Conservation (phyloP, 2,113 vertebrate species). For the Saguinus midas region DNA sequence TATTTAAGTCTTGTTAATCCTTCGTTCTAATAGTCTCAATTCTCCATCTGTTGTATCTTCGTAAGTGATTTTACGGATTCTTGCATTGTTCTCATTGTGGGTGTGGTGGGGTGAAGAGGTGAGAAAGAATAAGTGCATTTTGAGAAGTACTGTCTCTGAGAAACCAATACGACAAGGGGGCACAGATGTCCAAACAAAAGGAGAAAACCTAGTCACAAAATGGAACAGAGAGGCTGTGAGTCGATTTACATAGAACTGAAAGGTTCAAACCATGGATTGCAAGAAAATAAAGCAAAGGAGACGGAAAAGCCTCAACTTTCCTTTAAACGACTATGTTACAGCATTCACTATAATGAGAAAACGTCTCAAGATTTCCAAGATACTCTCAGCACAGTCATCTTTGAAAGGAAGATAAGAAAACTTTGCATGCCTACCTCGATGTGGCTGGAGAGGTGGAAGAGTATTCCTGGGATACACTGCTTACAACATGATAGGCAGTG, state of each 20-base stretch:
- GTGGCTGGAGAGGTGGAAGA: background rate
- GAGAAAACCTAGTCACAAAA: background rate
- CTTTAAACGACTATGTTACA: background rate
- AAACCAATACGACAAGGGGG: background rate
- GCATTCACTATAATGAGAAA: background rate
- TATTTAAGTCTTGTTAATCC: background rate
- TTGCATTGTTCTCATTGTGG: background rate
- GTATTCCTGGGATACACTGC: background rate
- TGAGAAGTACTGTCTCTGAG: background rate
- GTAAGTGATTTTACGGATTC: background rate
- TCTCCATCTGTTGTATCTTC: background rate
- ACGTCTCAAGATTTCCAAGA: background rate
- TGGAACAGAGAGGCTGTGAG: background rate
- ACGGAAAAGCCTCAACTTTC: background rate
- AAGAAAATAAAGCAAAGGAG: background rate
- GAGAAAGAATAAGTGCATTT: background rate
- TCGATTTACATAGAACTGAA: background rate
- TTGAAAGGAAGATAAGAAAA: background rate
- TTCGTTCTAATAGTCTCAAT: background rate
- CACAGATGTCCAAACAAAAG: background rate
- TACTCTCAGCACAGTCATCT: background rate
- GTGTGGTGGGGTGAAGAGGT: background rate
- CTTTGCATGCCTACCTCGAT: background rate
- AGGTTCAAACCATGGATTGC: background rate
- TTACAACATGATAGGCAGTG: background rate